phyloP scores from a whole-genome alignment of 2,113 vertebrate species.

The Paralichthys olivaceus region DNA sequence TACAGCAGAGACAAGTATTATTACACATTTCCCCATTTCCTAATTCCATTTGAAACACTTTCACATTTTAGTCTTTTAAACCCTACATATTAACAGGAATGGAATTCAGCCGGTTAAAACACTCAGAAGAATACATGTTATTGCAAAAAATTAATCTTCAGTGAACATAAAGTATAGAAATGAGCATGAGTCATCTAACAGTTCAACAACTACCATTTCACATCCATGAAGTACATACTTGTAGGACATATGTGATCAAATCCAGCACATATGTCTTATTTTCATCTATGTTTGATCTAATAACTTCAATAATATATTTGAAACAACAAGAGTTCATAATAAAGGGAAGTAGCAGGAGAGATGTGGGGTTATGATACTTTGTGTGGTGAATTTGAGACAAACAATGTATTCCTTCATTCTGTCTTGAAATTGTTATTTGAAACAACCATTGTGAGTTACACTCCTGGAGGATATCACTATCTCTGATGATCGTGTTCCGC shows the following conservation, averaged over 20 bases:
- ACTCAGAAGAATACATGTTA: neutral
- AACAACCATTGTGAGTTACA: no score
- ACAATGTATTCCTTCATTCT: no score
- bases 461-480: no score
- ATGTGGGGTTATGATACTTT: no score
- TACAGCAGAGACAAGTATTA: neutral
- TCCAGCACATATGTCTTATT: neutral
- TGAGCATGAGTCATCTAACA: neutral
- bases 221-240: neutral
- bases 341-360: no score
- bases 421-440: no score
- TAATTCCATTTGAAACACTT: slow-evolving; percentile 13
- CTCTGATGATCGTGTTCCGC: no score
- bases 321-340: no score
- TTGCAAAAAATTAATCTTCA: neutral
- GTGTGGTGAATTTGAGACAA: no score
- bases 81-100: neutral
- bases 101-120: neutral
- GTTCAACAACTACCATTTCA: neutral
- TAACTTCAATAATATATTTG: no score
- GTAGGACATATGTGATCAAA: no score
- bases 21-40: neutral
- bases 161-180: neutral
- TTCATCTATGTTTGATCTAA: no score
- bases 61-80: slow-evolving; percentile 33